These are phyloP conservation scores for Sarcophaga peregrina DNA, from an alignment of 1,140 invertebrate species.

Conservation along the genomic window DNA sequence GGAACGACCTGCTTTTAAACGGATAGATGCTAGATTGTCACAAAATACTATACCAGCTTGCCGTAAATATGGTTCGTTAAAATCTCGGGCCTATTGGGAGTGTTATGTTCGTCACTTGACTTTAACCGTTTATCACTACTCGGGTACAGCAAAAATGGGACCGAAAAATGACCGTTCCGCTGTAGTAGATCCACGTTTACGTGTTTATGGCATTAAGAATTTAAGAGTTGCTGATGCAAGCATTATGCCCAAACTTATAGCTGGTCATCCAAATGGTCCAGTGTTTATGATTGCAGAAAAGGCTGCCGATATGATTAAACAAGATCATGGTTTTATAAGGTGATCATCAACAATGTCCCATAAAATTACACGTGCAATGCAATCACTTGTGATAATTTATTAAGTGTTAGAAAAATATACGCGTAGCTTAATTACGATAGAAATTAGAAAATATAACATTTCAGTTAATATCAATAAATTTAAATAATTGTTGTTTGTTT, in stretches of 20 bases:
- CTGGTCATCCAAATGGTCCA: constrained; percentile 76
- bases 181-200: constrained; percentile 78
- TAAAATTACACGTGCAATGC: too few relatives aligned
- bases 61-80: constrained; percentile 71
- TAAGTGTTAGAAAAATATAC: too few relatives aligned
- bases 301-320: constrained; percentile 74
- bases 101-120: constrained; percentile 77
- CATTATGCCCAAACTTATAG: constrained; percentile 72
- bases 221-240: constrained; percentile 81
- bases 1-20: constrained; percentile 72
- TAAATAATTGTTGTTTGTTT: too few relatives aligned
- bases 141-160: constrained; percentile 90
- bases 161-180: constrained; percentile 73
- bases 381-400: too few relatives aligned
- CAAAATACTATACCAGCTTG: constrained; percentile 75
- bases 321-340: constrained; percentile 67
- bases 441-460: too few relatives aligned
- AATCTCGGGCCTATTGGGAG: constrained; percentile 78
- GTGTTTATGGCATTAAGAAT: constrained; percentile 75
- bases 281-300: constrained; percentile 80
- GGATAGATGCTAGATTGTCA: constrained; percentile 72
- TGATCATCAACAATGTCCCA: too few relatives aligned
- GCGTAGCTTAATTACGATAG: too few relatives aligned
- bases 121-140: constrained; percentile 80
- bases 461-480: too few relatives aligned